Percentiles rank a stretch among this genome's conserved stretches.
Evolutionary conservation across 2,797 vertebrate genomes (phyloP).

Genomic region (Hyperoplus lanceolatus): DNA sequence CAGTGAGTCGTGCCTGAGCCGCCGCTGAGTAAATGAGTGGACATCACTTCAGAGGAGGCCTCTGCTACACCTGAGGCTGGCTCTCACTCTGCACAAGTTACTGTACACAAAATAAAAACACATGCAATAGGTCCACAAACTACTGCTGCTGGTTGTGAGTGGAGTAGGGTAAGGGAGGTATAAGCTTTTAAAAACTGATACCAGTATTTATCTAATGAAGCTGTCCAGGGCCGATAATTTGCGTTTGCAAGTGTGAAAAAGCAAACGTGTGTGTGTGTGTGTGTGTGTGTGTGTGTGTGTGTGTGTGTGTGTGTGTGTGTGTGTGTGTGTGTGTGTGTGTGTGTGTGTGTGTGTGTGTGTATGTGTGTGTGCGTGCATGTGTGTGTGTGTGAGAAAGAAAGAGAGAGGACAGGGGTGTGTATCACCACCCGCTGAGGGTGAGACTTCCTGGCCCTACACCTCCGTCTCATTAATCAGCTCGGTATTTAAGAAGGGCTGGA

Average conservation of each 20-base stretch:
- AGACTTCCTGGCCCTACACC: slow-evolving; percentile 94
- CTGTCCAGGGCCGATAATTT: slow-evolving; percentile 60
- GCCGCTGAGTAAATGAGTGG: slow-evolving; percentile 77
- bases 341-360: no score
- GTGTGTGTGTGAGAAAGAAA: no score
- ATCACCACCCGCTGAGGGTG: slow-evolving; percentile 90
- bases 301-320: neutral
- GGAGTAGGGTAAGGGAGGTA: slow-evolving; percentile 22
- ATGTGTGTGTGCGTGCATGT: no score
- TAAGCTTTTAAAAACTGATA: slow-evolving; percentile 40
- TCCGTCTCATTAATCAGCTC: slow-evolving; percentile 95
- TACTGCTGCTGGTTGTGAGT: slow-evolving; percentile 40
- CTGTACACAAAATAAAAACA: slow-evolving; percentile 49
- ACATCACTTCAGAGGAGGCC: slow-evolving; percentile 75
- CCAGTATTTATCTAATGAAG: slow-evolving; percentile 58
- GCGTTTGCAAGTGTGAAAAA: slow-evolving; percentile 60
- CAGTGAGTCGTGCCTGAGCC: slow-evolving; percentile 75
- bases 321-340: no score
- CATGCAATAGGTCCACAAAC: slow-evolving; percentile 48
- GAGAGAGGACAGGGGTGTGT: slow-evolving; percentile 50
- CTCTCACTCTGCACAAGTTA: slow-evolving; percentile 43
- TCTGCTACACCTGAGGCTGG: slow-evolving; percentile 63
- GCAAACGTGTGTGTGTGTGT: slow-evolving; percentile 29
- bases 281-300: slow-evolving; percentile 23
- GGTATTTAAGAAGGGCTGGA: slow-evolving; percentile 89